Percentiles rank a stretch among this genome's conserved stretches.
phyloP scores from a whole-genome alignment of 2,797 vertebrate genomes.

The Rhabdophis nuchalis region DNA sequence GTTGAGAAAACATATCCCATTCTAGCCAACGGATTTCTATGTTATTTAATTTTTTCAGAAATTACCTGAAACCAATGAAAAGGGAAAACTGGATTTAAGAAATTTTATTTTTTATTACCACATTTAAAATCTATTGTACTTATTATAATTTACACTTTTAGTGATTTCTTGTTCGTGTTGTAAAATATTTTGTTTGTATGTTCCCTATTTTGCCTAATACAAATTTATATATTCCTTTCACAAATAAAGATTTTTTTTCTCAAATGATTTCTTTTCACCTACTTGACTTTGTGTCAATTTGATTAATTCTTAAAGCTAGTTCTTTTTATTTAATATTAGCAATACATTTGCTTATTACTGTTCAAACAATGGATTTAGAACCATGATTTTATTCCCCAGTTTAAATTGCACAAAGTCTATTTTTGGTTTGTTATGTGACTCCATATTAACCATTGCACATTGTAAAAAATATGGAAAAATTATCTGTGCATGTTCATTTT shows the following conservation, averaged over 20 bases:
- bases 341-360: conserved; percentile 53
- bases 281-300: conserved; percentile 79
- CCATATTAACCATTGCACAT: conserved; percentile 54
- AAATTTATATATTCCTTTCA: conserved; percentile 81
- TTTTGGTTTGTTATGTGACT: conserved; percentile 59
- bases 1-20: conserved; percentile 60
- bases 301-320: conserved; percentile 59
- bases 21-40: conserved; percentile 55
- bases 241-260: conserved; percentile 91
- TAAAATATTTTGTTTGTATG: conserved; percentile 89
- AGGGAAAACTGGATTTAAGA: conserved; percentile 72
- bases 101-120: conserved; percentile 70
- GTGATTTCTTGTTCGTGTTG: conserved; percentile 85
- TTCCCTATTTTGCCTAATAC: conserved; percentile 89
- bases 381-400: conserved; percentile 55
- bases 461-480: conserved; percentile 47
- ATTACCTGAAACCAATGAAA: conserved; percentile 74
- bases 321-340: conserved; percentile 61
- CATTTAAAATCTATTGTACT: conserved; percentile 88
- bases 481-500: conserved; percentile 61
- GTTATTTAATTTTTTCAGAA: conserved; percentile 67
- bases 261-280: conserved; percentile 76
- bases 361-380: conserved; percentile 60
- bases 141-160: conserved; percentile 81
- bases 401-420: conserved; percentile 68